Evolutionary conservation across 2,888 invertebrate genomes (phyloP).

Genomic region (Microctonus hyperodae): DNA sequence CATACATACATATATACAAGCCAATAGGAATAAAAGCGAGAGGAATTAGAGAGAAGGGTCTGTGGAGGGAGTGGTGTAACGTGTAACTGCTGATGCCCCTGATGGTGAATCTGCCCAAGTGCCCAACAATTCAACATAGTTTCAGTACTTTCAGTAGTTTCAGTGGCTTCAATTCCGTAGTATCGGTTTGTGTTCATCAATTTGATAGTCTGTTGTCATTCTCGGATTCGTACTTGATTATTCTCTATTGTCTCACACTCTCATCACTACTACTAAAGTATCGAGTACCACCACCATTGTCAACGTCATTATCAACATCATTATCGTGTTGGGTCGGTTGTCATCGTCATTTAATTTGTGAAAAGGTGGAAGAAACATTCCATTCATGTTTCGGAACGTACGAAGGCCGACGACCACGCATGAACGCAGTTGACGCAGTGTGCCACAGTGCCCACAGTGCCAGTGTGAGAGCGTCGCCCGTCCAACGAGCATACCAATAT

Average conservation of each 20-base stretch:
- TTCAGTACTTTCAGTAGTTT: constrained; percentile 19
- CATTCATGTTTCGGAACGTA: constrained; percentile 56
- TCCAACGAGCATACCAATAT: constrained; percentile 40
- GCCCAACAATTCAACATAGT: too few species aligned
- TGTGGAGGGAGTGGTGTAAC: constrained; percentile 26
- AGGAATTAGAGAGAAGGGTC: constrained; percentile 26
- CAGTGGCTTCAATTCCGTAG: constrained; percentile 37
- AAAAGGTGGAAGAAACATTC: constrained; percentile 50
- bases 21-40: constrained; percentile 7
- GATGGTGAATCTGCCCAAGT: constrained; percentile 32
- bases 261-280: not conserved
- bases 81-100: constrained; percentile 41
- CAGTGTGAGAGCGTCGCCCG: constrained; percentile 47
- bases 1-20: not conserved
- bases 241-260: not conserved
- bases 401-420: too few species aligned
- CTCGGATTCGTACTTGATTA: not conserved
- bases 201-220: not conserved
- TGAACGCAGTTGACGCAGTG: too few species aligned
- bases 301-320: not conserved
- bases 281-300: not conserved
- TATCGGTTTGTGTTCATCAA: constrained; percentile 43
- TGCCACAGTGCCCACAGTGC: too few species aligned
- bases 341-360: not conserved
- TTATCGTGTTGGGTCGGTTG: constrained; percentile 26